Conservation (phyloP, 2,888 invertebrate genomes). For the Drosophila recens region DNA sequence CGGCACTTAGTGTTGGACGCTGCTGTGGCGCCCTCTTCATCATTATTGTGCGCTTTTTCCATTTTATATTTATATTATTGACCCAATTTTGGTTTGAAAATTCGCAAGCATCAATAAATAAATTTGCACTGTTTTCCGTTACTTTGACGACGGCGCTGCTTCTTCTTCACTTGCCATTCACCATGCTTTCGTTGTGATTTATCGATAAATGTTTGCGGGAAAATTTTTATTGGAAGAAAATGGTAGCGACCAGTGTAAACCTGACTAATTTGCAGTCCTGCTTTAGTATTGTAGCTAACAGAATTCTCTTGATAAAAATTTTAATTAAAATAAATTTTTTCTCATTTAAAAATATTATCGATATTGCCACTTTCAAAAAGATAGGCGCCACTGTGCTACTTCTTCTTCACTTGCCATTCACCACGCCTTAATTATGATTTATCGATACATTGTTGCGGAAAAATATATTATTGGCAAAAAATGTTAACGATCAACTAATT, state of each 20-base stretch:
- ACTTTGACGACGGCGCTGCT: constrained; percentile 51
- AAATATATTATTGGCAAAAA: too few species aligned
- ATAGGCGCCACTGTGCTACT: not conserved
- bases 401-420: not conserved
- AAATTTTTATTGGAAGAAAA: too few species aligned
- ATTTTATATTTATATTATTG: constrained; percentile 49
- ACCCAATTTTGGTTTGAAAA: constrained; percentile 35
- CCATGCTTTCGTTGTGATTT: too few species aligned
- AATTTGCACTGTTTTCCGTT: constrained; percentile 55
- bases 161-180: constrained; percentile 18
- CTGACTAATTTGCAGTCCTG: not conserved
- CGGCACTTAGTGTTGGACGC: constrained; percentile 13
- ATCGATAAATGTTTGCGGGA: too few species aligned
- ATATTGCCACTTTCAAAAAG: not conserved
- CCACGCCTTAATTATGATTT: too few species aligned
- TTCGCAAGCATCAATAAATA: constrained; percentile 39
- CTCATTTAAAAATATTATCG: not conserved
- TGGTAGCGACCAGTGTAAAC: too few species aligned
- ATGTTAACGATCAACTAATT: not conserved
- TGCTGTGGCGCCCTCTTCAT: constrained; percentile 54
- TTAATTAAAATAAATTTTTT: too few species aligned
- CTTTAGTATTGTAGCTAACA: too few species aligned
- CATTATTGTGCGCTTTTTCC: constrained; percentile 55
- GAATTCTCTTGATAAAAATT: too few species aligned
- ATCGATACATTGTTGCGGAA: too few species aligned